phyloP scores from a whole-genome alignment of 2,888 invertebrate genomes.

The Trachelus stipa region DNA sequence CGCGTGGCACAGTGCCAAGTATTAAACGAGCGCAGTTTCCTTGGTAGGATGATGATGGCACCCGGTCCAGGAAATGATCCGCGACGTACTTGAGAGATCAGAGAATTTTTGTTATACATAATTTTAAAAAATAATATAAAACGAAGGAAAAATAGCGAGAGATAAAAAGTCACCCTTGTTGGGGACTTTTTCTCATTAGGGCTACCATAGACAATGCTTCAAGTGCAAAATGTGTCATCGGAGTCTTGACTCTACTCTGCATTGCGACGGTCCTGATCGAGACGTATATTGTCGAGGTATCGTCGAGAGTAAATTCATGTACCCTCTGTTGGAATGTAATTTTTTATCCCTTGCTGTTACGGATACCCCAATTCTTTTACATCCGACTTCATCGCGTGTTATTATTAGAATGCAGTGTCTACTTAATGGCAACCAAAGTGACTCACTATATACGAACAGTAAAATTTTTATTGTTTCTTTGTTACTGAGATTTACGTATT shows the following conservation, averaged over 20 bases:
- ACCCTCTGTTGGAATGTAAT: background rate
- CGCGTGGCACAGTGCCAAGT: background rate
- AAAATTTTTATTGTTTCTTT: background rate
- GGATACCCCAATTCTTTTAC: background rate
- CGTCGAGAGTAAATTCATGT: conserved; percentile 25
- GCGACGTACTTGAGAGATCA: background rate
- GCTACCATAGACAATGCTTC: conserved; percentile 91
- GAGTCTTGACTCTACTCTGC: conserved; percentile 87
- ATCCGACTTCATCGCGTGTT: background rate
- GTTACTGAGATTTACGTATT: conserved; percentile 30
- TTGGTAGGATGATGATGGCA: background rate
- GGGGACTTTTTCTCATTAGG: conserved; percentile 71
- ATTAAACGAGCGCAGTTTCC: background rate
- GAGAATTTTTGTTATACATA: background rate
- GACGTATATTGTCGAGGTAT: conserved; percentile 94
- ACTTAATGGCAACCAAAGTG: background rate
- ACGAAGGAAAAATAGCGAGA: background rate
- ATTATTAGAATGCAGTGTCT: background rate
- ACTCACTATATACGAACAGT: background rate
- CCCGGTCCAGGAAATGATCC: background rate
- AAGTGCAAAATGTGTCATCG: conserved; percentile 87
- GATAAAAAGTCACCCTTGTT: conserved; percentile 43
- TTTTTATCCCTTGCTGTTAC: background rate
- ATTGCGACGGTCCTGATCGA: conserved; percentile 93
- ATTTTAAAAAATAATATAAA: background rate